A percentile compares a stretch with the other conserved stretches of the same genome.
Conservation (phyloP, 2,888 invertebrate species). For the Perithous albicinctus region DNA sequence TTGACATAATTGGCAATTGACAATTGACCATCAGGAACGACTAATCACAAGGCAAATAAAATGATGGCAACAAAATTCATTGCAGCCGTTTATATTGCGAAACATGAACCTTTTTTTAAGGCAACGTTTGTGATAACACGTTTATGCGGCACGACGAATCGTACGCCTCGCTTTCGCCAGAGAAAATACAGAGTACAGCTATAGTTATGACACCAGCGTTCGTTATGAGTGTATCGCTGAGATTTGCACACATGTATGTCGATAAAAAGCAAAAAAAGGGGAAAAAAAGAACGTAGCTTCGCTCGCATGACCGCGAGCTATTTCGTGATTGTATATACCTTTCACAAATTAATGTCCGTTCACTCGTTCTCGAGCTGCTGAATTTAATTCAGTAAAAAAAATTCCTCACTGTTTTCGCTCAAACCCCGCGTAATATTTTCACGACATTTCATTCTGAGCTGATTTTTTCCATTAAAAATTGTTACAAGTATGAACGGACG, state of each 20-base stretch:
- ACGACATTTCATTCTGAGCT: neutral
- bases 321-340: constrained; percentile 51
- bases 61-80: no score
- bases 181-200: neutral
- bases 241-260: neutral
- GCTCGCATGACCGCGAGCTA: constrained; percentile 58
- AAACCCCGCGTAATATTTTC: neutral
- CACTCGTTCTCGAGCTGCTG: constrained; percentile 52
- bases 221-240: neutral
- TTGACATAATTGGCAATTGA: no score
- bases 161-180: neutral
- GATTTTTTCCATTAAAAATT: neutral
- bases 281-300: neutral
- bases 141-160: constrained; percentile 24
- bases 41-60: no score
- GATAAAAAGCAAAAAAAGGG: constrained; percentile 19
- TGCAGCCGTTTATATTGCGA: no score
- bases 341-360: constrained; percentile 59
- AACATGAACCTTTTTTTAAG: no score
- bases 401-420: neutral
- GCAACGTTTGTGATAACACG: constrained; percentile 13
- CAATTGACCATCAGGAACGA: no score
- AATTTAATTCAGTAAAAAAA: neutral
- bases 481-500: neutral
- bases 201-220: neutral